Evolutionary conservation across 1,140 invertebrate genomes (phyloP), one percentile per base, ranked within the genome.

Genomic region (Drosophila mojavensis): DNA sequence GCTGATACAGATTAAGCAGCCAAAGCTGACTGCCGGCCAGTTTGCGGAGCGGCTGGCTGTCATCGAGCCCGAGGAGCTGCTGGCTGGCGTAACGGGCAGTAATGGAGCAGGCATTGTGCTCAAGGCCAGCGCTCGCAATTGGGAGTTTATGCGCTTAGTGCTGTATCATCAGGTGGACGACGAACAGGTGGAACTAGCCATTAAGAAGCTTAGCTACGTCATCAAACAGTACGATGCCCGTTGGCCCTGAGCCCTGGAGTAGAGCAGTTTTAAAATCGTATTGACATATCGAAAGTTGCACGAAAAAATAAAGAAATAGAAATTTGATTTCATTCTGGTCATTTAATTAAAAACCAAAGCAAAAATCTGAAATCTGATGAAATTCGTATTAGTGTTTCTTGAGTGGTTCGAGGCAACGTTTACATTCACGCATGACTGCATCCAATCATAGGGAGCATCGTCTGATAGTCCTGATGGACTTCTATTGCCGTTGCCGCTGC

Each of bases 151-250:
- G 1, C 93, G 97, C 39, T 91, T 97, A 45, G 96, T 96, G 1
- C 85, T 95, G 5, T 94, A 96, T 82, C 94, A 94, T 79, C 95
- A 97, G 88, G 94, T 97, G 15, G 93, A 92, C 1, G 93, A 95
- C 47, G 92, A 94, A 48, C 94, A 95, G 83, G 90, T 96, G 9
- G 77, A 94, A n/a, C 93, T 94, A 64, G 94, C 95, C 30, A 94
- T 95, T 15, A 93, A 93, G 28, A 96, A 96, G 82, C 91, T 96
- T 20, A 86, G 78, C 20, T 93, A 93, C 55, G 94, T 96, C 30
- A 94, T 96, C 45, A 92, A 93, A 50, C 93, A 95, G 88, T 92
- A 93, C 65, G 93, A 94, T 68, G 61, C 59, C 6, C 58, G 60
- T 39, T 91, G 74, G 65, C 66, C 79, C 48, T 54, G 45, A 65